Evolutionary conservation across 2,113 vertebrate species (phyloP), one percentile per base, ranked within the genome.

Genomic region (Passer domesticus): DNA sequence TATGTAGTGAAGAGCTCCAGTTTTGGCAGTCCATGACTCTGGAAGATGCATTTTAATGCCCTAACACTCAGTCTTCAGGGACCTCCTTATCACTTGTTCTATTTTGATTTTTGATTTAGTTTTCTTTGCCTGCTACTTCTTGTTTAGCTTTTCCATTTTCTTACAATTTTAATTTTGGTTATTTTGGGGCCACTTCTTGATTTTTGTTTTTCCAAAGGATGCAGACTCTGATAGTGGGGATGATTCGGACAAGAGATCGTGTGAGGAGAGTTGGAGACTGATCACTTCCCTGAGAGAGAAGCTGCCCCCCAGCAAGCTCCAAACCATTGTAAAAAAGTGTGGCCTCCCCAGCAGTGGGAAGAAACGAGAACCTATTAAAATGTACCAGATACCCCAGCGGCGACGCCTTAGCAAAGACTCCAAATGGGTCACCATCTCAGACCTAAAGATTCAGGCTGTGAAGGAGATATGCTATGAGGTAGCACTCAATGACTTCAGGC

Each of bases 201-300:
- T 99, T 99, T 98, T 99, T 99, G 98, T 98, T 98, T 99, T 97
- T 97, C 96, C 98, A 98, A 99, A 99, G 99, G 99, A 99, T 96
- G 99, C 99, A 97, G 99, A 99, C 98, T 99, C 99, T 98, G 99
- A 99, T 99, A 99, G 99, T 99, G 99, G 99, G 94, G 99, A 99
- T 98, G 99, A 99, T 98, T 99, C 99, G 97, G 99, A 99, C 99
- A 99, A 99, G 99, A 98, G 99, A 96, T 99, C 99, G 96, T 99
- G 99, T 90, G 99, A 99, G 96, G 99, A 99, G 98, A 99, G 99
- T 98, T 99, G 99, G 99, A 99, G 99, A 98, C 98, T 99, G 98
- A 99, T 99, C 97, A 99, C 99, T 96, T 99, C 99, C 97, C 97
- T 99, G 98, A 99, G 99, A 98, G 99, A 99, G 98, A 99, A 99